phyloP scores from a whole-genome alignment of 2,888 invertebrate species.

The Sinhomidia bicolor region DNA sequence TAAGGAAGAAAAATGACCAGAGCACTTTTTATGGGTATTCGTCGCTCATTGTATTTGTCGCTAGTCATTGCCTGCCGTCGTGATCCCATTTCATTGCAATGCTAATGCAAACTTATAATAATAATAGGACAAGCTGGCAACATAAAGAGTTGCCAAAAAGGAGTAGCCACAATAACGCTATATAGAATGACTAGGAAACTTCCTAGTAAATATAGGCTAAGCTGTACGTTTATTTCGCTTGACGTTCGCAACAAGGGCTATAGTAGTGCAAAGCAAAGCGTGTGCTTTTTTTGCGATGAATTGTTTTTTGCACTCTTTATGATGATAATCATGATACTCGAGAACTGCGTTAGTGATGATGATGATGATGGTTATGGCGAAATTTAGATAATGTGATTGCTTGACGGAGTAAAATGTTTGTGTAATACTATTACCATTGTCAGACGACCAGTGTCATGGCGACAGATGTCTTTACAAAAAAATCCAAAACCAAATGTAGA shows the following conservation, averaged over 20 bases:
- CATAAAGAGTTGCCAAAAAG: not conserved
- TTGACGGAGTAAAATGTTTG: not conserved
- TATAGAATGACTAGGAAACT: not conserved
- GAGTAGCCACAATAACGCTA: not conserved
- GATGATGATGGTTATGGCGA: not conserved
- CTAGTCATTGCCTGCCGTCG: not conserved
- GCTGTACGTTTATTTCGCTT: not conserved
- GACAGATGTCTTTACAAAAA: not conserved
- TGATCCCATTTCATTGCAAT: not conserved
- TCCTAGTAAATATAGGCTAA: constrained; percentile 3
- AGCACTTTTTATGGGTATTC: not conserved
- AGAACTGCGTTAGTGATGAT: not conserved
- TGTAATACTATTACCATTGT: not conserved
- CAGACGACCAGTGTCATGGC: not conserved
- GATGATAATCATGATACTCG: not conserved
- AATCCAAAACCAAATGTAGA: not conserved
- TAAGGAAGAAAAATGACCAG: constrained; percentile 24
- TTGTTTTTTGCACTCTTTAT: not conserved
- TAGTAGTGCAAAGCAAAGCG: not conserved
- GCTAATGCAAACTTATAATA: not conserved
- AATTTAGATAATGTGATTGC: constrained; percentile 2
- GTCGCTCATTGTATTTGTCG: not conserved
- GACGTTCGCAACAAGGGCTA: not conserved
- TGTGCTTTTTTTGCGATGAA: constrained; percentile 5
- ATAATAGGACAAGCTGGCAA: no score